Conservation (phyloP, 2,113 vertebrate genomes). For the Lepisosteus osseus region DNA sequence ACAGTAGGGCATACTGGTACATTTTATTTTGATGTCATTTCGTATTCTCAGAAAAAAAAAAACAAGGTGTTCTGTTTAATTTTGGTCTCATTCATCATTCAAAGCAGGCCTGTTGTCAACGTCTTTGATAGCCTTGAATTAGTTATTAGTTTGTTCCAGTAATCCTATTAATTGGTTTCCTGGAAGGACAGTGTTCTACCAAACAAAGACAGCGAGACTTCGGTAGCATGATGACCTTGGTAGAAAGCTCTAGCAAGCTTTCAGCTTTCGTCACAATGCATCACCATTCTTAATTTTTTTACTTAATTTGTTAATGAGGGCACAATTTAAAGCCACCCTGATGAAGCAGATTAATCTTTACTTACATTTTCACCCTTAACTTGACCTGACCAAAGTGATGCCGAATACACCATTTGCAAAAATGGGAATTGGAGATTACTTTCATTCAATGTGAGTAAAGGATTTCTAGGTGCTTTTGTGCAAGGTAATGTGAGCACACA, state of each 20-base stretch:
- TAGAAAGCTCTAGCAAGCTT: background rate
- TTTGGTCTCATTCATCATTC: no score
- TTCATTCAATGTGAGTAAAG: no score
- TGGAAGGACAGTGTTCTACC: background rate
- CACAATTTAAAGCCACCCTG: background rate
- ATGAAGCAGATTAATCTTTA: background rate
- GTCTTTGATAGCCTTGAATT: background rate
- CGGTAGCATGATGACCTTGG: background rate
- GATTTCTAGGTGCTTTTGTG: no score
- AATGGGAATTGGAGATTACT: no score
- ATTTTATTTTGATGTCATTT: no score
- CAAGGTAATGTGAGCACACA: no score
- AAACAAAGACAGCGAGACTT: background rate
- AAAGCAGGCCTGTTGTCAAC: no score
- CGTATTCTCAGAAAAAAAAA: background rate
- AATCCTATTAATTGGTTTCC: constrained; percentile 19
- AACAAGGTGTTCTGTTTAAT: no score
- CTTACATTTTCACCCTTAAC: background rate
- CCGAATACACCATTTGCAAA: background rate
- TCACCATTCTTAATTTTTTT: background rate
- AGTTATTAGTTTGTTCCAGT: background rate
- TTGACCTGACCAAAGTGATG: background rate
- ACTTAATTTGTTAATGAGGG: background rate
- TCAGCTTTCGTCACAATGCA: background rate
- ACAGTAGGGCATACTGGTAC: no score